Conservation (phyloP, 2,888 invertebrate genomes). For the Monoplex corrugatus region DNA sequence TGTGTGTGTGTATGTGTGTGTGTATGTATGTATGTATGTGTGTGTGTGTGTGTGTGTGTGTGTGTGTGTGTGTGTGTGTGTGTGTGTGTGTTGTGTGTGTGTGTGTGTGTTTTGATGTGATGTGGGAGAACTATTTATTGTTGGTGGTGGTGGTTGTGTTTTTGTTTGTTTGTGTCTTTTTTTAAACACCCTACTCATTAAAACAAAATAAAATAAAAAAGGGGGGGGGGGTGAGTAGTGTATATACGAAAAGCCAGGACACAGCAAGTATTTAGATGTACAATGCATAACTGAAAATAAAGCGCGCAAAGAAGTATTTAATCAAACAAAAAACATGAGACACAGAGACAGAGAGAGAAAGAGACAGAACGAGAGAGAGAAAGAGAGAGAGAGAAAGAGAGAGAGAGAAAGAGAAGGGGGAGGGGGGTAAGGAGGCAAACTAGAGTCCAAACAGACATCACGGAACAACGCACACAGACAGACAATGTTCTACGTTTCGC, state of each 20-base stretch:
- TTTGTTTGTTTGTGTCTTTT: not conserved
- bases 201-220: not conserved
- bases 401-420: not conserved
- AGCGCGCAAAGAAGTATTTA: too few species aligned
- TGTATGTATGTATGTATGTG: not conserved
- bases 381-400: not conserved
- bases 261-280: too few species aligned
- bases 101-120: not conserved
- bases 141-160: not conserved
- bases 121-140: not conserved
- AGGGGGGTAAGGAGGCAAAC: not conserved
- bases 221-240: not conserved
- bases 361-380: slow-evolving; percentile 36
- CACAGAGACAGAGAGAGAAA: slow-evolving; percentile 37
- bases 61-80: not conserved
- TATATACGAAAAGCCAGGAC: too few species aligned
- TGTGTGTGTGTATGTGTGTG: too few species aligned
- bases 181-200: not conserved
- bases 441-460: too few species aligned
- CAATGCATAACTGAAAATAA: too few species aligned
- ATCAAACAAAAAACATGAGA: not conserved
- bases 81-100: too few species aligned
- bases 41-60: slow-evolving; percentile 10
- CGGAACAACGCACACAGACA: slow-evolving; percentile 2
- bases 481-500: slow-evolving; percentile 2